phyloP scores from a whole-genome alignment of 23 tunicate genomes.

The Styela clava region DNA sequence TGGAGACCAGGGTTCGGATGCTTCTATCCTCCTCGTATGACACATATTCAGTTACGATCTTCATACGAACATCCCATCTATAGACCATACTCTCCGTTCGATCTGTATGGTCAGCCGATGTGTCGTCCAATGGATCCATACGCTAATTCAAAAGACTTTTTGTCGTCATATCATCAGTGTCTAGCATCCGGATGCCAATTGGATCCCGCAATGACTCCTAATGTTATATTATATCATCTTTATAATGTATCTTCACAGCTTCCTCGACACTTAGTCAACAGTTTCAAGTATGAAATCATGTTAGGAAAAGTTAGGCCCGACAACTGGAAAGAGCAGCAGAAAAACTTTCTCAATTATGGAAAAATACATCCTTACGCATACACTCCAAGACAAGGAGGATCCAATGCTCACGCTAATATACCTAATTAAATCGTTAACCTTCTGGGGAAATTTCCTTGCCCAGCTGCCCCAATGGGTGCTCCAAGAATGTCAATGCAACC shows the following conservation, averaged over 20 bases:
- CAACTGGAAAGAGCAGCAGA: slow-evolving; percentile 44
- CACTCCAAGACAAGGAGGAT: slow-evolving; percentile 10
- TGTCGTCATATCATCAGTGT: slow-evolving; percentile 52
- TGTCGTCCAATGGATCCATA: slow-evolving; percentile 48
- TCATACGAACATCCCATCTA: slow-evolving; percentile 25
- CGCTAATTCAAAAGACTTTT: slow-evolving; percentile 22
- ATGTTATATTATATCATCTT: slow-evolving; percentile 4
- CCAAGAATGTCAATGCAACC: background rate
- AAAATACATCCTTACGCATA: slow-evolving; percentile 23
- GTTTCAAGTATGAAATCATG: slow-evolving; percentile 31
- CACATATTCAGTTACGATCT: slow-evolving; percentile 38
- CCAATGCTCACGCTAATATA: background rate
- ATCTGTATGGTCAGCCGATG: slow-evolving; percentile 46
- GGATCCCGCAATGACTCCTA: slow-evolving; percentile 24
- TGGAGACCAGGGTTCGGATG: slow-evolving; percentile 53
- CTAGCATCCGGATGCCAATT: slow-evolving; percentile 54
- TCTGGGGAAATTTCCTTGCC: slow-evolving; percentile 17
- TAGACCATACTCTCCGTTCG: slow-evolving; percentile 3
- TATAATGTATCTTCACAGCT: slow-evolving; percentile 11
- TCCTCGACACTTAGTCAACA: slow-evolving; percentile 13
- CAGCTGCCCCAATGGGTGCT: background rate
- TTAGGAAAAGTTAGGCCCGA: slow-evolving; percentile 63
- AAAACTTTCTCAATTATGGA: slow-evolving; percentile 20
- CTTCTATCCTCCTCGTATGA: slow-evolving; percentile 42
- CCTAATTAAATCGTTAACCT: background rate